Base-by-base conservation (phyloP, 2,113 vertebrate species). In the Heterotilapia buettikoferi region DNA sequence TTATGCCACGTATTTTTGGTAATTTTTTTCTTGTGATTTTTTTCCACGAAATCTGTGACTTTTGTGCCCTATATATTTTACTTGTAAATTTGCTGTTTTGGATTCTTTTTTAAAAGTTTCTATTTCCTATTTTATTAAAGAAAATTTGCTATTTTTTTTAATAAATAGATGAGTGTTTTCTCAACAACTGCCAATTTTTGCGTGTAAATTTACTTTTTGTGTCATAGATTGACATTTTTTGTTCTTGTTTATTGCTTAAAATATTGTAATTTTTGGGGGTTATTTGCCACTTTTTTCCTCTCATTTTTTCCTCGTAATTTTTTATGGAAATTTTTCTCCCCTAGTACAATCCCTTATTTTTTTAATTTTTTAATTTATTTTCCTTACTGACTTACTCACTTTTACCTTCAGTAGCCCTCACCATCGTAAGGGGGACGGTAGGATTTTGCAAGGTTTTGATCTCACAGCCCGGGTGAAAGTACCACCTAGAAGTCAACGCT, bases 401-500 rank as follows among this genome's bases (percentile, higher is more conserved):
- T 24, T 40, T 26, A 45, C 66, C 13, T 71, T 71, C 38, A 45
- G 38, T 8, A 6, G 38, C 36, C 68, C 68, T 71, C 2, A 18
- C 36, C 4, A 16, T 73, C n/a, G 8, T 66, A 66, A 14, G 38
- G 1, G 16, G 33, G 33, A 5, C 6, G 3, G 36, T 24, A 5
- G 2, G 7, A 9, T 43, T 71, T 71, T 71, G 38, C n/a, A 45
- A 29, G 71, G 40, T 29, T 29, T 47, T 31, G 24, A 31, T 76
- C 36, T 21, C 7, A 24, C 6, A 19, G 16, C 26, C 9, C 18
- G 73, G 45, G 73, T 13, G 45, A 52, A 31, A 4, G 45, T 33
- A 18, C 7, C 12, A 38, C 94, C 92, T 95, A 92, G 2, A 6
- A 95, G 93, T 50, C 89, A 1, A 0, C 1, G 10, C 63, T 3